Conservation (phyloP, 1,140 invertebrate species). For the Aphaenogaster rudis region DNA sequence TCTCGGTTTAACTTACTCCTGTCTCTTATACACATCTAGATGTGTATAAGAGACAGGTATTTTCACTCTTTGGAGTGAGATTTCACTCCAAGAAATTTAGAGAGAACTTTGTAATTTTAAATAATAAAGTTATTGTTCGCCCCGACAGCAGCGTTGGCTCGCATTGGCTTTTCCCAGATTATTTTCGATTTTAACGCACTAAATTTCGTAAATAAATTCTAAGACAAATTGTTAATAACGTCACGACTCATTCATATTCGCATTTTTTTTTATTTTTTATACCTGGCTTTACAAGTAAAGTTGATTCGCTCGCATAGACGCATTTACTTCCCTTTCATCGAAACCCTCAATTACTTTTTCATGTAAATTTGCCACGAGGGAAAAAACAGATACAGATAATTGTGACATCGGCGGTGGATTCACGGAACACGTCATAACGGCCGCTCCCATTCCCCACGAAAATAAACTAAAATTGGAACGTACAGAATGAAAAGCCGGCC, state of each 20-base stretch:
- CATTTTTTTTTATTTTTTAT: not conserved
- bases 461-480: conserved; percentile 69
- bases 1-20: too few species aligned
- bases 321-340: not conserved
- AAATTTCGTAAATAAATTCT: not conserved
- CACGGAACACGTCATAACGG: conserved; percentile 30
- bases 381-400: not conserved
- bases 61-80: too few species aligned
- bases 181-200: not conserved
- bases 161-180: too few species aligned
- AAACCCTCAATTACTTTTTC: not conserved
- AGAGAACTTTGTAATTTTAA: too few species aligned
- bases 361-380: not conserved
- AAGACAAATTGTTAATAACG: not conserved
- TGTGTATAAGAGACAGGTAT: too few species aligned
- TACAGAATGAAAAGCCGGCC: conserved; percentile 64
- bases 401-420: conserved; percentile 27
- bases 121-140: too few species aligned
- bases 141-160: too few species aligned
- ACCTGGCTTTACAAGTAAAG: not conserved
- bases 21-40: too few species aligned
- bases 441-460: conserved; percentile 61
- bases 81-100: too few species aligned
- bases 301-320: not conserved
- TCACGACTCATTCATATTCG: not conserved